Evolutionary conservation across 64 coral and sea anemone genomes (phyloP), one percentile per base, ranked within the genome.

Genomic region (Orbicella faveolata): DNA sequence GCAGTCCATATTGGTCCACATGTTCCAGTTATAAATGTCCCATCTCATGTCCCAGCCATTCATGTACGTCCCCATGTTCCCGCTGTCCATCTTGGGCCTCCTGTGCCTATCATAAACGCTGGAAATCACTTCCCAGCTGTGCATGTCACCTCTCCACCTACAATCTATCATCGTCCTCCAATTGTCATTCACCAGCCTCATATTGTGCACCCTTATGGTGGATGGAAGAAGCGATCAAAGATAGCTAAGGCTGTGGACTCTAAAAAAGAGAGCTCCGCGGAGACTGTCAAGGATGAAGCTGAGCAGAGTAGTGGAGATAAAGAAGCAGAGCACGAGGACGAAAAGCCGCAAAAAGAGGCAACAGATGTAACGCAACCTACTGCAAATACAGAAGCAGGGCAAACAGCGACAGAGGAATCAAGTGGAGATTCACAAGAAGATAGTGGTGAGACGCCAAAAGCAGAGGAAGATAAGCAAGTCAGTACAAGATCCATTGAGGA

Each of bases 81-180:
- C 7, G 97, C 97, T 36, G 97, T 99, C 18, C 97, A 99, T 54
- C 89, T 99, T 70, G 97, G 97, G 2, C 97, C 97, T 1, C 97
- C 97, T 25, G 92, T 99, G 19, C 97, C 97, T 76, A 99, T 99
- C 79, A 91, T 99, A 36, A 99, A 99, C 39, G 97, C 97, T 18
- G 97, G 97, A 74, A 99, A 99, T 80, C 97, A 99, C 79, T 99
- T 99, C 94, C 97, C 97, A 68, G 97, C 97, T 37, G 97, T 99
- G 10, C 97, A 99, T 23, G 94, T 99, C 61, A 96, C 94, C 2
- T 99, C 97, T 19, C 97, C 97, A 57, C 97, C 97, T 19, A 99
- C 97, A n/a, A 99, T 99, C 73, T 99, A 99, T 51, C 97, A 99
- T 61, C 88, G 97, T 25, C 97, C 97, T 85, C 97, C 97, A 30